These are phyloP conservation scores for Chironomus tepperi DNA, from an alignment of 1,140 invertebrate species.

Conservation along the genomic window DNA sequence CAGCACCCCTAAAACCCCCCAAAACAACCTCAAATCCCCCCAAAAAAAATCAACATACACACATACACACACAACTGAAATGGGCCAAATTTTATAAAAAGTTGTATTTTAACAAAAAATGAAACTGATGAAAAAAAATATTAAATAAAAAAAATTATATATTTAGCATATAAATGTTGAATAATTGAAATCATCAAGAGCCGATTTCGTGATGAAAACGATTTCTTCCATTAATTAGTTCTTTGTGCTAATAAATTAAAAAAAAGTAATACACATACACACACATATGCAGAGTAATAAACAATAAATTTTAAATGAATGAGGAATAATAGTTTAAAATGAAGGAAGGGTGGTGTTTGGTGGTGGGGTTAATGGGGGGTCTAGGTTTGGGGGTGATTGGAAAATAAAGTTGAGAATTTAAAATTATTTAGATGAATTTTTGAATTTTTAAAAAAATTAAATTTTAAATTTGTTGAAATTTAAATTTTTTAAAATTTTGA, in stretches of 20 bases:
- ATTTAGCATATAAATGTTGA: constrained; percentile 14
- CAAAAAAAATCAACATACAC: background rate
- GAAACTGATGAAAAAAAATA: background rate
- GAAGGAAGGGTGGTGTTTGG: no score
- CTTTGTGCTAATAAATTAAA: background rate
- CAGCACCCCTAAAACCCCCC: no score
- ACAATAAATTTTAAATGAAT: background rate
- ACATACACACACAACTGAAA: constrained; percentile 16
- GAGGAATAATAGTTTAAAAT: no score
- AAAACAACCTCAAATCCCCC: background rate
- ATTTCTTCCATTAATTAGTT: constrained; percentile 9
- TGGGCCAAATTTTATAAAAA: constrained; percentile 23
- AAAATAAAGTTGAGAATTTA: no score
- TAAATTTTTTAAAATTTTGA: no score
- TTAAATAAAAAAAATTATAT: background rate
- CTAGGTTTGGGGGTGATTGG: no score
- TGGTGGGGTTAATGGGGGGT: no score
- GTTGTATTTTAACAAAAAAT: constrained; percentile 6
- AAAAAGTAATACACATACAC: background rate
- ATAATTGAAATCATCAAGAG: constrained; percentile 14
- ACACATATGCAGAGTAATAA: background rate
- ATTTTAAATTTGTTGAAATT: no score
- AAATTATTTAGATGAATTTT: no score
- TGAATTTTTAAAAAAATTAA: no score
- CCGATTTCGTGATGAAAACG: constrained; percentile 9